A percentile compares a stretch with the other conserved stretches of the same genome.
Evolutionary conservation across 2,888 invertebrate genomes (phyloP).

Genomic region (Eupithecia insigniata): DNA sequence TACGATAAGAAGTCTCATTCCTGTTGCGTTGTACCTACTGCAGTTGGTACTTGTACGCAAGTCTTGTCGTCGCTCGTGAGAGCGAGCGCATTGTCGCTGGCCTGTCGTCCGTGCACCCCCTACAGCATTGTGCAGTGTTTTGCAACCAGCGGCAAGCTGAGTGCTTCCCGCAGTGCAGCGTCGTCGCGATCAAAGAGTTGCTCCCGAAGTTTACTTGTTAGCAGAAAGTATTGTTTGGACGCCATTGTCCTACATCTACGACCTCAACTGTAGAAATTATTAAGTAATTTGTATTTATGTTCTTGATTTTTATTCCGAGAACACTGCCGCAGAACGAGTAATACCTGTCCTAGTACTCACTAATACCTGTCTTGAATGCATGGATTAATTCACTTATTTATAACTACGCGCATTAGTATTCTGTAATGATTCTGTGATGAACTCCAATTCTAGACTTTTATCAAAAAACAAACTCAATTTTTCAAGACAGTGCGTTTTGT

Average conservation of each 20-base stretch:
- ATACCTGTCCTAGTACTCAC: not conserved
- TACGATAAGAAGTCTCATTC: not conserved
- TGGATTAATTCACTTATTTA: not conserved
- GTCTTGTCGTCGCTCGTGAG: not conserved
- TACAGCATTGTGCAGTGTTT: not conserved
- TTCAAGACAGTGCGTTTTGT: not conserved
- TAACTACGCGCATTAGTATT: not conserved
- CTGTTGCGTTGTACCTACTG: not conserved
- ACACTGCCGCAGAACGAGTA: not conserved
- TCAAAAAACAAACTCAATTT: not conserved
- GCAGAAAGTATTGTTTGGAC: constrained; percentile 33
- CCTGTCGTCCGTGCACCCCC: not conserved
- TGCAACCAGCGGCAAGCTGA: not conserved
- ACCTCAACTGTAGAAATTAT: not conserved
- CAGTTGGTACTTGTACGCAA: not conserved
- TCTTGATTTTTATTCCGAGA: constrained; percentile 10
- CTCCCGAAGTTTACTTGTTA: constrained; percentile 23
- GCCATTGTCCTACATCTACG: constrained; percentile 24
- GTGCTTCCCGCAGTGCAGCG: not conserved
- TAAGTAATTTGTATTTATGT: not conserved
- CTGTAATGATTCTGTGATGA: not conserved
- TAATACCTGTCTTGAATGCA: not conserved
- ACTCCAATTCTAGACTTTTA: not conserved
- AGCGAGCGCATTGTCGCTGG: not conserved
- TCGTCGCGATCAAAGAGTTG: constrained; percentile 29